Base-by-base conservation (phyloP, 1,140 invertebrate genomes). In the Protaetia brevitarsis region DNA sequence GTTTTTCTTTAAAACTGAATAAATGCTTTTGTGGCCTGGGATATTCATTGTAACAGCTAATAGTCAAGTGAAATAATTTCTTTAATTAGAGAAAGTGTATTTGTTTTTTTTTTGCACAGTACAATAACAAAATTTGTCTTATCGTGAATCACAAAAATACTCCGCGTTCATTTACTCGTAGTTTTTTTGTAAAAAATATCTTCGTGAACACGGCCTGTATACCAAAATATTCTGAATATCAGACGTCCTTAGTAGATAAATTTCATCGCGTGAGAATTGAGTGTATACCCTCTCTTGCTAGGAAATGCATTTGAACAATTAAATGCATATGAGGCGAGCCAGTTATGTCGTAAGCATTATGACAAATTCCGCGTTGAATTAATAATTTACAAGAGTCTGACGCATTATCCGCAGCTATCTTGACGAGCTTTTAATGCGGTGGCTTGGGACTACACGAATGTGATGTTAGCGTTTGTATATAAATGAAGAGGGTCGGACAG, bases 341-440 rank as follows among this genome's bases (percentile, higher is more conserved):
- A 51, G 13, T 51, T 51, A 23, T 7, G 10, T 23, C 41, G 13
- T 16, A 51, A 51, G 26, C 26, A 51, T 51, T 51, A 51, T 51
- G 41, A 51, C 19, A 51, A 51, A 51, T 45, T 8, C 13, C 13
- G 37, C 8, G 21, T n/a, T 45, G 37, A 45, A 45, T 51, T 51
- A 16, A 51, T 51, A 51, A 51, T 51, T 51, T 51, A 51, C 41
- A 51, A 51, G n/a, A 51, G 41, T 51, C 41, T 51, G 41, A 51
- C 41, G 41, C 41, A 51, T 51, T 51, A 51, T 16, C 41, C 13
- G 41, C 19, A 23, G 41, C 41, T 51, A 51, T 51, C 41, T 41
- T 51, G 41, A 51, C 41, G 41, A 51, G 41, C 41, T 51, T 51
- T 51, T 51, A 51, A 51, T 51, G 41, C 19, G 41, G 16, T 19